Percentiles rank a stretch among this genome's conserved stretches.
These are phyloP conservation scores for Diceros bicornis DNA, from an alignment of 2,797 vertebrate species.

Conservation along the genomic window DNA sequence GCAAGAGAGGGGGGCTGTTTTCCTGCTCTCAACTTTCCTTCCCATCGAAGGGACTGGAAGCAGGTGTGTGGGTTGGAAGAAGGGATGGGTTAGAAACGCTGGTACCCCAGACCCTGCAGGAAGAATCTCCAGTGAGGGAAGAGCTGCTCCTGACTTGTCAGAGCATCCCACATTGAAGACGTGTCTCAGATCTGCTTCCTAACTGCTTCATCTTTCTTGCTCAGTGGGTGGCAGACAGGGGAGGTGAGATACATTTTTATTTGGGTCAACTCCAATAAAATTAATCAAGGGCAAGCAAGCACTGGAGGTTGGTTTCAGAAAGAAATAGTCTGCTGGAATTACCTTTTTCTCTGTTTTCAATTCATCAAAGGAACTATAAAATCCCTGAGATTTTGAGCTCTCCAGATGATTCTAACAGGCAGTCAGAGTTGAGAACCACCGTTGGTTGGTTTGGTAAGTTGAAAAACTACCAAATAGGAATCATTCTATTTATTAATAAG, in stretches of 20 bases:
- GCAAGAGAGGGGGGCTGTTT: not conserved
- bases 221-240: not conserved
- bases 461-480: not conserved
- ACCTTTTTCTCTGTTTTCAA: not conserved
- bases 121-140: not conserved
- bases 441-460: not conserved
- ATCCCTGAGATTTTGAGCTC: not conserved
- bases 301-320: not conserved
- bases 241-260: not conserved
- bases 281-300: not conserved
- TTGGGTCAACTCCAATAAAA: not conserved
- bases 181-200: not conserved
- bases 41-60: not conserved
- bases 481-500: not conserved
- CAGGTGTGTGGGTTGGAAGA: not conserved
- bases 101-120: not conserved
- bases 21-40: not conserved
- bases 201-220: not conserved
- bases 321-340: constrained; percentile 14
- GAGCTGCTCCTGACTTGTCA: not conserved
- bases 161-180: not conserved
- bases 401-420: not conserved
- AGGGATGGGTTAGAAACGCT: not conserved
- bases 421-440: not conserved
- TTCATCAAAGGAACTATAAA: not conserved